These are phyloP conservation scores for Oreocharis arfaki DNA, from an alignment of 2,113 vertebrate genomes.

Conservation along the genomic window DNA sequence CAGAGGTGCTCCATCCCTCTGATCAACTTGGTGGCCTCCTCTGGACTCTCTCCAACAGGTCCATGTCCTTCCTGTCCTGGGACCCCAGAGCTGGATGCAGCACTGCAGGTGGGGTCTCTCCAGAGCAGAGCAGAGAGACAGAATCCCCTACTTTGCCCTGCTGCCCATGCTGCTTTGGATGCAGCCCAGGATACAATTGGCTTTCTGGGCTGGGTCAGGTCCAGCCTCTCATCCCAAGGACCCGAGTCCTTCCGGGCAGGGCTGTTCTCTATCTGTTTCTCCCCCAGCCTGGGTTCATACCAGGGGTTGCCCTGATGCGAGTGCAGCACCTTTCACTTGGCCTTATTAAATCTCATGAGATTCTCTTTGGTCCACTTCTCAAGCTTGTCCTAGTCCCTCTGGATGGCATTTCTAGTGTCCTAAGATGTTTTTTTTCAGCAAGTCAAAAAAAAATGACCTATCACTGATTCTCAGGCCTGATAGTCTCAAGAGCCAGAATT, in stretches of 20 bases:
- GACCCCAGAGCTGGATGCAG: background rate
- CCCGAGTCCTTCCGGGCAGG: background rate
- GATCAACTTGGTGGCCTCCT: background rate
- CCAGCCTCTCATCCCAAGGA: background rate
- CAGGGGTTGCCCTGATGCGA: fast-evolving
- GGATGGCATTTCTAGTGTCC: background rate
- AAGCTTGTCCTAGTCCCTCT: background rate
- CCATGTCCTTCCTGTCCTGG: background rate
- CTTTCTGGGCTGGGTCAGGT: background rate
- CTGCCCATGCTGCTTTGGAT: fast-evolving
- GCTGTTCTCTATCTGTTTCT: background rate
- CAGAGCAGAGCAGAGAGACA: background rate
- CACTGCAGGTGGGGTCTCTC: background rate
- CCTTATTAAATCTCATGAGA: background rate
- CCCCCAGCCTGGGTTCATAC: fast-evolving
- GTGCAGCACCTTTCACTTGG: background rate
- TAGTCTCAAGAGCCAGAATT: background rate
- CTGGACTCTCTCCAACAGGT: background rate
- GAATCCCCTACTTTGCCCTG: background rate
- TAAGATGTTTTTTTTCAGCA: background rate
- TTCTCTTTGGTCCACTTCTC: background rate
- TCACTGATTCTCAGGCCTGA: background rate
- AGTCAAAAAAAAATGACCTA: background rate
- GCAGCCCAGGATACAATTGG: fast-evolving
- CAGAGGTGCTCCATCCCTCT: background rate